Conservation (phyloP, 2,888 invertebrate species). For the Andrena flavipes region DNA sequence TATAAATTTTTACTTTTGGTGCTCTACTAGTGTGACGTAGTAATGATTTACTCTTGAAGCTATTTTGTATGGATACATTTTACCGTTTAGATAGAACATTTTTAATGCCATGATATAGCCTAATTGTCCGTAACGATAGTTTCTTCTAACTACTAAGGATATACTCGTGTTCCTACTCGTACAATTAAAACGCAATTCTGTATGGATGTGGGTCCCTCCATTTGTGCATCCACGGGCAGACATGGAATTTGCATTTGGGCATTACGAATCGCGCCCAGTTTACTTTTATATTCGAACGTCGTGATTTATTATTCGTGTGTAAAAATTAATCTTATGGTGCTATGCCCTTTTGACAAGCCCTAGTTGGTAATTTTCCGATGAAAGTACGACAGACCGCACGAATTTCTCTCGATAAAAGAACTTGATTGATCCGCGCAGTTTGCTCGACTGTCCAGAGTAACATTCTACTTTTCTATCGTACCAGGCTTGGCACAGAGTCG, state of each 20-base stretch:
- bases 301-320: conserved; percentile 37
- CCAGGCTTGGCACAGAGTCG: conserved; percentile 20
- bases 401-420: conserved; percentile 9
- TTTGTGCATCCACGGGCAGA: conserved; percentile 15
- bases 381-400: conserved; percentile 29
- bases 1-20: conserved; percentile 35
- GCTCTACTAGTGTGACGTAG: conserved; percentile 5
- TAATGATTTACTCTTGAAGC: conserved; percentile 36
- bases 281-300: conserved; percentile 47
- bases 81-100: conserved; percentile 45
- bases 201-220: conserved; percentile 37
- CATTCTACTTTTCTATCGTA: conserved; percentile 37
- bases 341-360: conserved; percentile 44
- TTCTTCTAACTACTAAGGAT: conserved; percentile 45
- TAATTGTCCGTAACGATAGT: conserved; percentile 41
- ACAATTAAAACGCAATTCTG: conserved; percentile 29
- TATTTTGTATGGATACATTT: conserved; percentile 36
- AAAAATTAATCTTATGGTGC: conserved; percentile 60
- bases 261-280: conserved; percentile 37
- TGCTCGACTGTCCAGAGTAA: conserved; percentile 30
- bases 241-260: conserved; percentile 35
- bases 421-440: conserved; percentile 23
- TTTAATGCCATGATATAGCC: conserved; percentile 18
- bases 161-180: conserved; percentile 46
- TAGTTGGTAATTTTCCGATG: conserved; percentile 49